Base-by-base conservation (phyloP, 2,113 vertebrate genomes). In the Bufo bufo region DNA sequence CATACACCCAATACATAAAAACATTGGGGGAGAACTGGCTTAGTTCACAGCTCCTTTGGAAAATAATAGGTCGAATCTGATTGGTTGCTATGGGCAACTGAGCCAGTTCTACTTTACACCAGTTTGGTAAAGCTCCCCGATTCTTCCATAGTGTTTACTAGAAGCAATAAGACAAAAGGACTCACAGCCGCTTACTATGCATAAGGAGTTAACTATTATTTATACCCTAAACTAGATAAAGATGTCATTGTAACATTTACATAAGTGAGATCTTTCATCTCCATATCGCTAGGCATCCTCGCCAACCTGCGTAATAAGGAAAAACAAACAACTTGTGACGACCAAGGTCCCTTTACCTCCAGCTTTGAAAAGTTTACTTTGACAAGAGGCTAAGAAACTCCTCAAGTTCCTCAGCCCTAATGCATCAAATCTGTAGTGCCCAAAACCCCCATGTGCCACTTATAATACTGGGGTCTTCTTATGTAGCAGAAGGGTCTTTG, bases 291-390 rank as follows among this genome's bases (percentile, higher is more conserved):
- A 6, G 12, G 59, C 43, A 82, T n/a, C 61, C 59, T 49, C 43
- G 1, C 19, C 80, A 63, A 82, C 47, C 80, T 82, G 59, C 59
- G 80, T 50, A 82, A 82, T 66, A 82, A 66, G 80, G 80, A 82
- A 82, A 82, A 66, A n/a, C 80, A 82, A 82, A 82, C 45, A 49
- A 43, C 80, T 65, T 50, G 59, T 66, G 45, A 49, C 43, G 58
- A 43, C 16, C 43, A 82, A 82, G 80, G 80, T 65, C 47, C 50
- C 59, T 49, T 65, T 20, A 49, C 17, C 5, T 50, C 6, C 14
- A 14, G 61, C 33, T 13, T 6, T 80, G 23, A 79, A 54, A 5
- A 33, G 77, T 80, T 58, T 77, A 54, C 77, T 58, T 79, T 82
- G 58, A 65, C 59, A 65, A n/a, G 43, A 45, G 77, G 11, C 3